Percentiles rank a stretch among this genome's conserved stretches.
phyloP scores from a whole-genome alignment of 2,888 invertebrate genomes.

The Copidosoma aretas region DNA sequence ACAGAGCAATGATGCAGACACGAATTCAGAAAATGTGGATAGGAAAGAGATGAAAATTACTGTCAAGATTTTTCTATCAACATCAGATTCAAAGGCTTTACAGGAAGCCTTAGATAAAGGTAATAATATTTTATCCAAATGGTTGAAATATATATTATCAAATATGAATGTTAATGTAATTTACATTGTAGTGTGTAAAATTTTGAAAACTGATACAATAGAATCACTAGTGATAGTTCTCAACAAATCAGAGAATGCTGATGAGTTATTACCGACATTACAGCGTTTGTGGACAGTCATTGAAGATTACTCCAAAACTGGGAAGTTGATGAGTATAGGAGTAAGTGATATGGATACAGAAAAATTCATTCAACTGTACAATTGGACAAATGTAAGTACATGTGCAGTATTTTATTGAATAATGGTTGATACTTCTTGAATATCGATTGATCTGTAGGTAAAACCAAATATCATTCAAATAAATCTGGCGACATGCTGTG shows the following conservation, averaged over 20 bases:
- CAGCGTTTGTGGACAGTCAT: constrained; percentile 79
- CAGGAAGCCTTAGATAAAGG: constrained; percentile 78
- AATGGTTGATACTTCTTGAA: background rate
- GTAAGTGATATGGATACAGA: constrained; percentile 89
- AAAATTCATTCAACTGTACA: constrained; percentile 77
- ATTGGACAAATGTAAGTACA: constrained; percentile 70
- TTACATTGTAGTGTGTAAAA: constrained; percentile 70
- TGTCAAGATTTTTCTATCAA: constrained; percentile 84
- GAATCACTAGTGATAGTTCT: constrained; percentile 86
- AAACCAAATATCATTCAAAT: constrained; percentile 92
- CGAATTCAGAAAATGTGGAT: constrained; percentile 67
- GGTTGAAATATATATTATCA: constrained; percentile 23
- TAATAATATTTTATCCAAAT: constrained; percentile 51
- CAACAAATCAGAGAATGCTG: constrained; percentile 63
- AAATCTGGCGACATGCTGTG: constrained; percentile 90
- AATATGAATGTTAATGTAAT: constrained; percentile 3
- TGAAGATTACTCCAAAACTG: constrained; percentile 73
- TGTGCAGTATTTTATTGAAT: background rate
- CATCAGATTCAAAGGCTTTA: constrained; percentile 70
- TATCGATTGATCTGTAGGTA: constrained; percentile 62
- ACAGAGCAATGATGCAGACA: constrained; percentile 42
- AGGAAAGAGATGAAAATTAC: constrained; percentile 82
- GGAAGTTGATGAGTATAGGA: constrained; percentile 73
- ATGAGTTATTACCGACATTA: constrained; percentile 61
- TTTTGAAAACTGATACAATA: constrained; percentile 75